These are phyloP conservation scores for Xerus rutilus DNA, from an alignment of 2,797 vertebrate species.

Conservation along the genomic window DNA sequence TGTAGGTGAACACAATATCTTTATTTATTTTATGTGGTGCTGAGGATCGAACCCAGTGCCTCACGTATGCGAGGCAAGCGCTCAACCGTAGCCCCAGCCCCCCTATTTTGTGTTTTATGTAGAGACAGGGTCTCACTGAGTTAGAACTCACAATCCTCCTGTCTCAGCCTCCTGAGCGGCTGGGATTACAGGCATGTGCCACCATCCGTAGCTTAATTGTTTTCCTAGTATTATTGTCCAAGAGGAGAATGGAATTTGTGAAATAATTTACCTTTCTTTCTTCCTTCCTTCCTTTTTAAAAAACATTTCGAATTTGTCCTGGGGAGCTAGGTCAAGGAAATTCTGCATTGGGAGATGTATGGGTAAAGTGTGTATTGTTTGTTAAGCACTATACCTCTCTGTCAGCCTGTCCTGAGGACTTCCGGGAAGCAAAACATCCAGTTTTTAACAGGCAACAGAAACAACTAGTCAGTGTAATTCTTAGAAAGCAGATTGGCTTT, in stretches of 20 bases:
- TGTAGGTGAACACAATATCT: too few relatives aligned
- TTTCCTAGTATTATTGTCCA: not conserved
- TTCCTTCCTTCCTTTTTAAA: not conserved
- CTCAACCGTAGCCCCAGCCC: too few relatives aligned
- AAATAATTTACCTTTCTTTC: not conserved
- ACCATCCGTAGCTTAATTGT: too few relatives aligned
- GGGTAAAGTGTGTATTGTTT: not conserved
- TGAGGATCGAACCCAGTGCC: too few relatives aligned
- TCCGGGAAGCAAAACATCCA: not conserved
- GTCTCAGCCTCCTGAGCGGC: too few relatives aligned
- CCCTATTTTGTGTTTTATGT: too few relatives aligned
- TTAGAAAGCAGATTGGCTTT: constrained; percentile 13
- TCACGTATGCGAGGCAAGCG: too few relatives aligned
- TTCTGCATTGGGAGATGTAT: not conserved
- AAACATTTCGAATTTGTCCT: constrained; percentile 55
- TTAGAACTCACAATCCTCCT: too few relatives aligned
- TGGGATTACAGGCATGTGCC: too few relatives aligned
- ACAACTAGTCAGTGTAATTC: not conserved
- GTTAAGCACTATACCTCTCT: not conserved
- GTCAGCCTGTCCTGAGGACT: not conserved
- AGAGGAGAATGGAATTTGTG: not conserved
- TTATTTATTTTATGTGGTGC: too few relatives aligned
- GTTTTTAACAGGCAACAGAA: constrained; percentile 25
- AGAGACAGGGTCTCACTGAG: too few relatives aligned
- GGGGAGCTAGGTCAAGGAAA: constrained; percentile 1